These are phyloP conservation scores for Gnathonemus echidnorhynchus DNA, from an alignment of 2,113 vertebrate genomes.

Conservation along the genomic window DNA sequence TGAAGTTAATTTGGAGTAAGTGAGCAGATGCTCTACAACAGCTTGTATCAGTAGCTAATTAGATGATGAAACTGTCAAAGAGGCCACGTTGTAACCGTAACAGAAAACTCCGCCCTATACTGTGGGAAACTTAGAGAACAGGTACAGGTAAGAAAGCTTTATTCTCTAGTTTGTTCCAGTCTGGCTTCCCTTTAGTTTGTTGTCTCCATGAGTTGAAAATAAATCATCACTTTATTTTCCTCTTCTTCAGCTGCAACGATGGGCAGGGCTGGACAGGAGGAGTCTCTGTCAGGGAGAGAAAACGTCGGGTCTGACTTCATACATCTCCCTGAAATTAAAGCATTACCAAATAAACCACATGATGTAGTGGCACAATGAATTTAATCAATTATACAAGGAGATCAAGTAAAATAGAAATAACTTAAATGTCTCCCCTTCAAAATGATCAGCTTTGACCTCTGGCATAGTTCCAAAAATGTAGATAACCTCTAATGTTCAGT, in stretches of 20 bases:
- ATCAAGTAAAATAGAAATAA: background rate
- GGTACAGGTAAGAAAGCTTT: background rate
- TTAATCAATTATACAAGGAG: background rate
- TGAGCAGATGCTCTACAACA: background rate
- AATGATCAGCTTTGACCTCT: background rate
- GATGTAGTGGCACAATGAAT: background rate
- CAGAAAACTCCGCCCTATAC: background rate
- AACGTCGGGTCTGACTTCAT: background rate
- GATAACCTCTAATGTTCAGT: background rate
- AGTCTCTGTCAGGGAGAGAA: background rate
- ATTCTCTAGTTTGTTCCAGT: background rate
- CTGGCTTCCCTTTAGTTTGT: background rate
- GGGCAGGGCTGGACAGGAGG: background rate
- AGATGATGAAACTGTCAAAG: background rate
- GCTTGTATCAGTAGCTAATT: background rate
- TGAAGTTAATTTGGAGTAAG: background rate
- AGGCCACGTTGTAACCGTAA: background rate
- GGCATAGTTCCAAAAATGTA: background rate
- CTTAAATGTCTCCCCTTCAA: background rate
- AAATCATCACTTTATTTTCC: background rate
- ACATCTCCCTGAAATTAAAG: background rate
- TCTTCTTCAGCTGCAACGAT: background rate
- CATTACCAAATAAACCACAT: background rate
- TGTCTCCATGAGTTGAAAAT: background rate
- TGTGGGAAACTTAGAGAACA: background rate